Conservation (phyloP, 2,888 invertebrate species). For the Embidobia sp. region DNA sequence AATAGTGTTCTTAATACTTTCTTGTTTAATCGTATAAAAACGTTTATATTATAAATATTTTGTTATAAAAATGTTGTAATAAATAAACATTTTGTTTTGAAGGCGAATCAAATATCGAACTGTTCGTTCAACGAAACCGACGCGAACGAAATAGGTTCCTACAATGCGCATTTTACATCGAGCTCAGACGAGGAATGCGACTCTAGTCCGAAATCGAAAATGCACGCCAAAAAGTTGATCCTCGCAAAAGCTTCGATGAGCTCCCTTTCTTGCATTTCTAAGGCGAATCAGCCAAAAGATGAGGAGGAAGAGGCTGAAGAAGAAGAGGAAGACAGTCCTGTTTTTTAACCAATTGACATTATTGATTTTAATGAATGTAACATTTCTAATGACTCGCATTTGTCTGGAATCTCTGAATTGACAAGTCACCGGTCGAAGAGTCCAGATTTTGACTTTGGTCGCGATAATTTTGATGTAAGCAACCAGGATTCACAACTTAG, state of each 20-base stretch:
- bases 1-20: too few relatives aligned
- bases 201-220: conserved; percentile 71
- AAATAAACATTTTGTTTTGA: conserved; percentile 16
- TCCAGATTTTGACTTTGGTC: conserved; percentile 78
- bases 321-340: conserved; percentile 85
- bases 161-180: conserved; percentile 76
- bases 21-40: too few relatives aligned
- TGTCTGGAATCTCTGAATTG: conserved; percentile 84
- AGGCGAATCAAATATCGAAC: conserved; percentile 75
- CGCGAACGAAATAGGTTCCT: conserved; percentile 75
- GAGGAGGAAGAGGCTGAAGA: conserved; percentile 57
- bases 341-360: conserved; percentile 85
- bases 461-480: conserved; percentile 78
- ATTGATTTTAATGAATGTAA: conserved; percentile 82
- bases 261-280: conserved; percentile 69
- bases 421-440: conserved; percentile 83
- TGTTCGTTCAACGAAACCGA: conserved; percentile 72
- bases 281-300: conserved; percentile 42
- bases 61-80: too few relatives aligned
- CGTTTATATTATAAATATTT: too few relatives aligned
- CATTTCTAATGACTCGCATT: conserved; percentile 84
- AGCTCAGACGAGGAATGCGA: conserved; percentile 79
- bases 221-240: conserved; percentile 73
- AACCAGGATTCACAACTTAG: conserved; percentile 85
- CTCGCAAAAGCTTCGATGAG: conserved; percentile 72